phyloP scores from a whole-genome alignment of 2,797 vertebrate genomes.

The Trichosurus vulpecula region DNA sequence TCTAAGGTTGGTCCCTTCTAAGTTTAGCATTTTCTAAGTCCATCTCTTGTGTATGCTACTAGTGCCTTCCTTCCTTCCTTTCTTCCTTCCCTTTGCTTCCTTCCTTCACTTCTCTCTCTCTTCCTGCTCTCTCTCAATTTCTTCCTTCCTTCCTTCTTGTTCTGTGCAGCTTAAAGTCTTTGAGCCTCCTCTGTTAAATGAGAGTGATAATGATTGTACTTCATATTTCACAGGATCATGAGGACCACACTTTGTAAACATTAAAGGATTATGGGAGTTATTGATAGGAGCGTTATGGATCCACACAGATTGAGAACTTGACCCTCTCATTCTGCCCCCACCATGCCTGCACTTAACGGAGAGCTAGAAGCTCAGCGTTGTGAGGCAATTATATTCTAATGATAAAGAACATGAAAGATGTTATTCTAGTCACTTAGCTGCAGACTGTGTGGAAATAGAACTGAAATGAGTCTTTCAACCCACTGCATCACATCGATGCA shows the following conservation, averaged over 20 bases:
- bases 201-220: background rate
- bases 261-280: background rate
- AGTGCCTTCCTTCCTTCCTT: background rate
- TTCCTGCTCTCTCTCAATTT: background rate
- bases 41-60: background rate
- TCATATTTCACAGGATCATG: background rate
- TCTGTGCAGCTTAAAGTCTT: background rate
- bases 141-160: background rate
- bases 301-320: background rate
- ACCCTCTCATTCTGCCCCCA: background rate
- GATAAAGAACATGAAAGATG: background rate
- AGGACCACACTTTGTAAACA: background rate
- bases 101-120: background rate
- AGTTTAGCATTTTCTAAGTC: background rate
- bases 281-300: background rate
- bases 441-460: background rate
- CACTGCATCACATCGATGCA: background rate
- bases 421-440: background rate
- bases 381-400: background rate
- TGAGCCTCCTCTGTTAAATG: background rate
- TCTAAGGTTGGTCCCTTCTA: background rate
- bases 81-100: background rate
- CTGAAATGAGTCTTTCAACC: background rate
- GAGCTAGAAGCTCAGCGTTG: background rate
- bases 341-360: background rate